phyloP scores from a whole-genome alignment of 1,140 invertebrate genomes.

The Drosophila grimshawi region DNA sequence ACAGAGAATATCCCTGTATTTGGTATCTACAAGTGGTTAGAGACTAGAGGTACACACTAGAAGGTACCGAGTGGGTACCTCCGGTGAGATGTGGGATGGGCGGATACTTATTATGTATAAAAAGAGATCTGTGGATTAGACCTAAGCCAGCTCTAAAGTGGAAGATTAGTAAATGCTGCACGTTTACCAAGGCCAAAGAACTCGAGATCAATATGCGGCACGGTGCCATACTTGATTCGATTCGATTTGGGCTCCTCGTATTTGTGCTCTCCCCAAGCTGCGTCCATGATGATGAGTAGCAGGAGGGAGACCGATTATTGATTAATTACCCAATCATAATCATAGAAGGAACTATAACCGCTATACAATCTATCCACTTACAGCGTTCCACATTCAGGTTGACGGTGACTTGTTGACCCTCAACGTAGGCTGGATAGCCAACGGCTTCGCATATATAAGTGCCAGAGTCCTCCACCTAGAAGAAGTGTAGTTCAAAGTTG shows the following conservation, averaged over 20 bases:
- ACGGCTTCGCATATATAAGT: constrained; percentile 93
- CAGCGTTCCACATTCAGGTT: constrained; percentile 89
- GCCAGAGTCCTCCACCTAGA: constrained; percentile 89
- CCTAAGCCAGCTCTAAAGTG: background rate
- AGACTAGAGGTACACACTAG: too few relatives aligned
- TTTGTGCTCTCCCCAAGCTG: constrained; percentile 84
- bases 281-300: constrained; percentile 53
- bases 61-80: too few relatives aligned
- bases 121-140: background rate
- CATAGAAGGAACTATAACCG: background rate
- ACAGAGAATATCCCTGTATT: too few relatives aligned
- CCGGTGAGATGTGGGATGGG: too few relatives aligned
- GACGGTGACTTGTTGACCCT: constrained; percentile 87
- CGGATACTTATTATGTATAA: background rate
- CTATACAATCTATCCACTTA: constrained; percentile 85
- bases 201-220: constrained; percentile 82
- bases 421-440: constrained; percentile 85
- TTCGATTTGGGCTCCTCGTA: constrained; percentile 69
- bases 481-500: background rate
- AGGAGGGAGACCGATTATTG: background rate
- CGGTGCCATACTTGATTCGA: constrained; percentile 80
- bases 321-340: background rate
- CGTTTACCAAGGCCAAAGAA: constrained; percentile 83
- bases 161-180: background rate
- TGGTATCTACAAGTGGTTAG: too few relatives aligned